Evolutionary conservation across 2,888 invertebrate species (phyloP).

Genomic region (Hydrotaea diabolus): DNA sequence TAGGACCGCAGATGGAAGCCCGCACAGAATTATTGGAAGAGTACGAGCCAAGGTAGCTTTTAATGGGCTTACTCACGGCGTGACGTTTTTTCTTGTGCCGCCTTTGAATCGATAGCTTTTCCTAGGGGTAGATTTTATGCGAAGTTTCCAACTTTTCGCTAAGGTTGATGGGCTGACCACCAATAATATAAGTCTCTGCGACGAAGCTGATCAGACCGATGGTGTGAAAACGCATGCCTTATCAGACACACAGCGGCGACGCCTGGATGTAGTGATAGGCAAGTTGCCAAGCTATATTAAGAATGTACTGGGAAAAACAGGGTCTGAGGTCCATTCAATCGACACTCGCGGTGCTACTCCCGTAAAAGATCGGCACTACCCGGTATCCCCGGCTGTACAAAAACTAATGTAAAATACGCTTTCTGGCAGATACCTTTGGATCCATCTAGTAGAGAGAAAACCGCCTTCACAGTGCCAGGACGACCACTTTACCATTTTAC

Average conservation of each 20-base stretch:
- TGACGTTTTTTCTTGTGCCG: constrained; percentile 2
- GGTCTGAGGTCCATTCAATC: too few species aligned
- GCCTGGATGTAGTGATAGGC: too few species aligned
- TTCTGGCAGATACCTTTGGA: too few species aligned
- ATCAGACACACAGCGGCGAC: not conserved
- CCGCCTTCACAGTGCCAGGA: too few species aligned
- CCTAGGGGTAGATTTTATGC: constrained; percentile 36
- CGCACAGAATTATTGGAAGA: constrained; percentile 21
- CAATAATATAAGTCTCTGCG: not conserved
- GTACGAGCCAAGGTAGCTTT: not conserved
- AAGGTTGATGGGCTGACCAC: constrained; percentile 3
- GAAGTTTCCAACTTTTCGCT: not conserved
- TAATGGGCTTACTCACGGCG: not conserved
- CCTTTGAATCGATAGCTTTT: constrained; percentile 21
- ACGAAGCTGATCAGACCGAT: not conserved
- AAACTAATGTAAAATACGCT: too few species aligned
- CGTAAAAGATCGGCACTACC: too few species aligned
- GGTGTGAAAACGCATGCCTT: not conserved
- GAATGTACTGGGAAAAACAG: too few species aligned
- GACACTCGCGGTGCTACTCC: too few species aligned
- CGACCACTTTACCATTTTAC: too few species aligned
- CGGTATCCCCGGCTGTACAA: too few species aligned
- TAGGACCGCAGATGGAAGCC: constrained; percentile 17
- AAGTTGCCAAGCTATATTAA: too few species aligned
- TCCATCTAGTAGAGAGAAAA: too few species aligned